Conservation (phyloP, 2,888 invertebrate genomes). For the Blastobasis lacticolella region DNA sequence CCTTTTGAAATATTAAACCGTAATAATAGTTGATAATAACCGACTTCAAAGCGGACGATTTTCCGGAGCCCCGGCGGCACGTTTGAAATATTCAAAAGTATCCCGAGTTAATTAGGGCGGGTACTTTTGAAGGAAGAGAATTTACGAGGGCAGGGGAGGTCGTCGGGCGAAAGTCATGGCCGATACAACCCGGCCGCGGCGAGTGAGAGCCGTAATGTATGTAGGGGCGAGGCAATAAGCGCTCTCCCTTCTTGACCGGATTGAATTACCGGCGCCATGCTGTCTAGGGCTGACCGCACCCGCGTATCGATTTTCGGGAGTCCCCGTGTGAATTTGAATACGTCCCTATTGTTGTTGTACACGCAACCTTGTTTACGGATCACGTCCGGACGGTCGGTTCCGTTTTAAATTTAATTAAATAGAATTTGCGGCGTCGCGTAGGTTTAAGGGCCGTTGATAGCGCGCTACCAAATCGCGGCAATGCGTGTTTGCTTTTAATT, state of each 20-base stretch:
- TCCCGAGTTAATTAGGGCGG: slow-evolving; percentile 52
- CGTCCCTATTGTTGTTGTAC: slow-evolving; percentile 17
- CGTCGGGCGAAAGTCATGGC: slow-evolving; percentile 44
- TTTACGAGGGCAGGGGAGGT: slow-evolving; percentile 40
- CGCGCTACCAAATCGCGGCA: too few species aligned
- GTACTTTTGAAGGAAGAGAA: slow-evolving; percentile 42
- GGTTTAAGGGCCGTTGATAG: too few species aligned
- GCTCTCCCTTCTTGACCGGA: slow-evolving; percentile 50
- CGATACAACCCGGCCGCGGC: slow-evolving; percentile 33
- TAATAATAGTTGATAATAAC: slow-evolving; percentile 35
- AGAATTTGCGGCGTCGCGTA: background rate
- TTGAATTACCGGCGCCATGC: slow-evolving; percentile 50
- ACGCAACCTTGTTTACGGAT: slow-evolving; percentile 18
- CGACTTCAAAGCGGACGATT: slow-evolving; percentile 29
- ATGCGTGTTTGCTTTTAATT: too few species aligned
- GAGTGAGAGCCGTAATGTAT: slow-evolving; percentile 47
- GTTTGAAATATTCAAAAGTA: slow-evolving; percentile 52
- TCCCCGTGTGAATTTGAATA: slow-evolving; percentile 19
- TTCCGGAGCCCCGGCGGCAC: slow-evolving; percentile 21
- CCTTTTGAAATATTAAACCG: slow-evolving; percentile 21
- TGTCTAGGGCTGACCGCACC: slow-evolving; percentile 49
- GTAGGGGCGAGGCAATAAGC: slow-evolving; percentile 43
- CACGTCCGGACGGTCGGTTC: slow-evolving; percentile 1
- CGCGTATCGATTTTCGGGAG: slow-evolving; percentile 38
- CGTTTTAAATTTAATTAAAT: slow-evolving; percentile 8